These are phyloP conservation scores for Apoderus coryli DNA, from an alignment of 2,888 invertebrate genomes.

Conservation along the genomic window DNA sequence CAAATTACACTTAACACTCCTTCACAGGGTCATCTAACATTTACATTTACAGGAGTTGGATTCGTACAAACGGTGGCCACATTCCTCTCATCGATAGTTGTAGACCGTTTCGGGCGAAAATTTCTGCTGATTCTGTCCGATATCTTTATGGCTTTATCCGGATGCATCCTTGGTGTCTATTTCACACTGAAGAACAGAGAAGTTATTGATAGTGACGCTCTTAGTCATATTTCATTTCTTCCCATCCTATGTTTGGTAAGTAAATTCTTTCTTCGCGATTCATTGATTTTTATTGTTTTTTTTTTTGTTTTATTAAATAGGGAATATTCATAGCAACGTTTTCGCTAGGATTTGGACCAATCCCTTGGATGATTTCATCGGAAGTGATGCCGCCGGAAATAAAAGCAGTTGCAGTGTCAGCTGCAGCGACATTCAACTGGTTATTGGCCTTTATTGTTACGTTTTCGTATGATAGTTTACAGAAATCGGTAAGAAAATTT, in stretches of 20 bases:
- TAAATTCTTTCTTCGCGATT: no score
- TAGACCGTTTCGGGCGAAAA: slow-evolving; percentile 69
- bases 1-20: no score
- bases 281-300: no score
- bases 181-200: slow-evolving; percentile 38
- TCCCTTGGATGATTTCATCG: slow-evolving; percentile 75
- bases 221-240: slow-evolving; percentile 49
- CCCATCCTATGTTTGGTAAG: slow-evolving; percentile 58
- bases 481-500: slow-evolving; percentile 39
- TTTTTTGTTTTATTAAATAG: no score
- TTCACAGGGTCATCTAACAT: background rate
- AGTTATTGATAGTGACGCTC: slow-evolving; percentile 28
- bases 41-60: slow-evolving; percentile 38
- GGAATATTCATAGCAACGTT: slow-evolving; percentile 66
- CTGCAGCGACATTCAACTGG: slow-evolving; percentile 73
- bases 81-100: slow-evolving; percentile 55
- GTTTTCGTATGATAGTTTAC: slow-evolving; percentile 48
- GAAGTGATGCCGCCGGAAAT: slow-evolving; percentile 70
- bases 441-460: slow-evolving; percentile 65
- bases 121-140: slow-evolving; percentile 59
- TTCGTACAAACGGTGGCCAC: slow-evolving; percentile 66
- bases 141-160: slow-evolving; percentile 52
- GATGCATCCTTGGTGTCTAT: slow-evolving; percentile 52
- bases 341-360: slow-evolving; percentile 72
- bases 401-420: slow-evolving; percentile 58